Percentiles rank a stretch among this genome's conserved stretches.
Conservation (phyloP, 2,113 vertebrate genomes). For the Burhinus bistriatus region DNA sequence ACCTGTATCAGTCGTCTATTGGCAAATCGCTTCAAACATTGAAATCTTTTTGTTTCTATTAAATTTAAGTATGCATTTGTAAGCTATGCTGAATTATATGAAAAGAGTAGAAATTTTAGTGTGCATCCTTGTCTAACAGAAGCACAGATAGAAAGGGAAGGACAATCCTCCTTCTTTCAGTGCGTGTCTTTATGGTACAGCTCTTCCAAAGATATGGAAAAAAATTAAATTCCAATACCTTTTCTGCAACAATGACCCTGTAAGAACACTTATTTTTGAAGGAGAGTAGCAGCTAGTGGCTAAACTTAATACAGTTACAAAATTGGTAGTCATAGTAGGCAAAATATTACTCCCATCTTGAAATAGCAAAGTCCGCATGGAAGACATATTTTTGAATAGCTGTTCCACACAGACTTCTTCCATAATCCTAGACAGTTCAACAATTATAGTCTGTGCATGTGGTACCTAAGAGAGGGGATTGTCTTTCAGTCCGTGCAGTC, state of each 20-base stretch:
- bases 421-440: background rate
- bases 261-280: background rate
- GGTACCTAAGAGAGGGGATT: background rate
- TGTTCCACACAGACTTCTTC: background rate
- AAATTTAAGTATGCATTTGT: background rate
- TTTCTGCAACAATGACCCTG: background rate
- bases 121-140: background rate
- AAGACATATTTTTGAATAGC: background rate
- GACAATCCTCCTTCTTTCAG: background rate
- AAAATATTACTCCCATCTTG: background rate
- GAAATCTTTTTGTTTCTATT: background rate
- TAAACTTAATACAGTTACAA: background rate
- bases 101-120: background rate
- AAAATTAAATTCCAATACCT: background rate
- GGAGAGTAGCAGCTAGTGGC: background rate
- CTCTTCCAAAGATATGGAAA: background rate
- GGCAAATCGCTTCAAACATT: background rate
- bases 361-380: background rate
- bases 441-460: background rate
- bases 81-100: background rate
- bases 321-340: background rate
- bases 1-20: background rate
- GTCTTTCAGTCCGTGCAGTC: background rate
- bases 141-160: background rate
- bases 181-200: background rate